Evolutionary conservation across 1,140 invertebrate species (phyloP), one percentile per base, ranked within the genome.

Genomic region (Archegozetes longisetosus): DNA sequence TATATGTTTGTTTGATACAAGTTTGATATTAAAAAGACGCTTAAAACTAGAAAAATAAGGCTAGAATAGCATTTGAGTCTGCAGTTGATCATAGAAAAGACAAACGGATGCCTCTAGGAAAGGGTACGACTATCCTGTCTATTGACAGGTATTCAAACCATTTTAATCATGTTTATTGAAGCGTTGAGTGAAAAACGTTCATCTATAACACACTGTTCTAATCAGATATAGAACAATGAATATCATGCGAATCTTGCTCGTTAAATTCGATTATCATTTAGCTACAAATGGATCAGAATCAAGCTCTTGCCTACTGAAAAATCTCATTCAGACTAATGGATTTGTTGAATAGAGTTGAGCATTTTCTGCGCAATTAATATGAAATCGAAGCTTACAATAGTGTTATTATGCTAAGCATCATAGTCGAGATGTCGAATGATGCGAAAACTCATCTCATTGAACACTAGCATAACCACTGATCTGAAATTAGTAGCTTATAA

Each of bases 241-340:
- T 96, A 92, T 69, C 88, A 97, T 67, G 82, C 83, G 3, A 96
- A 98, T 72, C 85, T 91, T 71, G 80, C 98, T 53, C 78, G 92
- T 56, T 98, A 98, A 75, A 92, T 92, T 82, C 94, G 97, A 75
- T 84, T 88, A 0, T 92, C 88, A 12, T 98, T 94, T 64, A 79
- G 83, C 28, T 98, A 94, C 94, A 94, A 98, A 73, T 98, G 94
- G 95, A 94, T 92, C 17, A 9, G 32, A 9, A 40, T 40, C n/a
- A n/a, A n/a, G n/a, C n/a, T n/a, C n/a, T n/a, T n/a, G n/a, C n/a
- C n/a, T n/a, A n/a, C n/a, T n/a, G n/a, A n/a, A n/a, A n/a, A n/a
- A n/a, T n/a, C n/a, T n/a, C n/a, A n/a, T n/a, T n/a, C n/a, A n/a
- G n/a, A n/a, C n/a, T n/a, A n/a, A n/a, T n/a, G n/a, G n/a, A n/a